Evolutionary conservation across 2,888 invertebrate species (phyloP).

Genomic region (Seira ritae): DNA sequence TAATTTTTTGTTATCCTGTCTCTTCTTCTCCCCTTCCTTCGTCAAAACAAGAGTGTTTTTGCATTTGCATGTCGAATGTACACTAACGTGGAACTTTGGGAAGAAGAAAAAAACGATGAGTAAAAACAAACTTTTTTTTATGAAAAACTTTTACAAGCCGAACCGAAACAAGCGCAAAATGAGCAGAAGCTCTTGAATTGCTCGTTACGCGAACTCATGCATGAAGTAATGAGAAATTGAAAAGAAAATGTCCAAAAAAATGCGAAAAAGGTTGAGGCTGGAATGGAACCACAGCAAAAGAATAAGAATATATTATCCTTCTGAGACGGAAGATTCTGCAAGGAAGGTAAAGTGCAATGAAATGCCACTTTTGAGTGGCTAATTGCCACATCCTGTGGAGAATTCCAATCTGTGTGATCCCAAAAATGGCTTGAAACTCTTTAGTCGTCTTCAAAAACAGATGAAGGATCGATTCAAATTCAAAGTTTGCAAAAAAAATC

Average conservation of each 20-base stretch:
- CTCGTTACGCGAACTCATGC: conserved; percentile 26
- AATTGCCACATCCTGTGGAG: neutral
- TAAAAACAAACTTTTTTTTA: too few species aligned
- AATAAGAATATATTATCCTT: neutral
- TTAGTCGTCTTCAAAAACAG: too few species aligned
- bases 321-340: neutral
- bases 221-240: conserved; percentile 27
- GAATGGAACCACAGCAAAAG: neutral
- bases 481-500: too few species aligned
- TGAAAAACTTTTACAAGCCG: conserved; percentile 4
- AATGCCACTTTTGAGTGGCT: neutral
- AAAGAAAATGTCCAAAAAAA: conserved; percentile 6
- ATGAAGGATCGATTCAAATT: too few species aligned
- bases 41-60: neutral
- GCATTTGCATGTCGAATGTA: neutral
- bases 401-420: neutral
- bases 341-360: neutral
- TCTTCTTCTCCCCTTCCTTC: neutral
- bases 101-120: neutral
- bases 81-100: neutral
- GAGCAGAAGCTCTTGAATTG: neutral
- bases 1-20: neutral
- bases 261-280: neutral
- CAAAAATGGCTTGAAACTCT: neutral
- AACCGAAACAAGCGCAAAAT: neutral